Percentiles rank a stretch among this genome's conserved stretches.
These are phyloP conservation scores for Alectoris magna DNA, from an alignment of 2,797 vertebrate species.

Conservation along the genomic window DNA sequence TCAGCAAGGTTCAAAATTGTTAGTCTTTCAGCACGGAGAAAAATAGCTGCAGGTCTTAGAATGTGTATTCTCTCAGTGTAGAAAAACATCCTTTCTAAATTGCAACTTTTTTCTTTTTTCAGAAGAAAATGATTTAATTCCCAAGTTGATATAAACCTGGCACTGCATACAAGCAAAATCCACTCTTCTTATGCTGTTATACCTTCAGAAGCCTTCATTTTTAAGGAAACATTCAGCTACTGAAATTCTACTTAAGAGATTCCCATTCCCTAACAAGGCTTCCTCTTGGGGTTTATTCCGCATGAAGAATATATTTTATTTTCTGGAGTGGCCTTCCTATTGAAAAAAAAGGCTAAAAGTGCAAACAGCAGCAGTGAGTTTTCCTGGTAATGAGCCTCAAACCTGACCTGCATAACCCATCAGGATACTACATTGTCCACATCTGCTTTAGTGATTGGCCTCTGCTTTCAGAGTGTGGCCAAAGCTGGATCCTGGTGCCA, in stretches of 20 bases:
- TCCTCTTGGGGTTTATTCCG: neutral
- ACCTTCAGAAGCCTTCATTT: neutral
- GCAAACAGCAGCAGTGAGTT: neutral
- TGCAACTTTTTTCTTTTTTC: neutral
- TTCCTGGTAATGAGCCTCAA: neutral
- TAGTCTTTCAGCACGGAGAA: neutral
- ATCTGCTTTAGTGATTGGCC: neutral
- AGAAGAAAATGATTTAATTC: neutral
- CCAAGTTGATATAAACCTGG: neutral
- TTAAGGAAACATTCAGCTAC: neutral
- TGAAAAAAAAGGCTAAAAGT: neutral
- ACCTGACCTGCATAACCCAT: neutral
- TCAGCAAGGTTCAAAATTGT: neutral
- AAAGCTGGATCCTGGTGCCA: neutral
- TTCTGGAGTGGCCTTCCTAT: neutral
- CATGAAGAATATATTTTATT: fast-evolving
- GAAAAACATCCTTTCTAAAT: neutral
- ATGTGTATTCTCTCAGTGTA: neutral
- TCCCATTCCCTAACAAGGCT: neutral
- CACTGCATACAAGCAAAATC: neutral
- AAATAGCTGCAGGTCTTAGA: neutral
- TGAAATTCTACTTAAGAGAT: neutral
- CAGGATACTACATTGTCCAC: neutral
- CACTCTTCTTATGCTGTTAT: neutral
- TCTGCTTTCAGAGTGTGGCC: neutral